Evolutionary conservation across 2,113 vertebrate species (phyloP), one percentile per base, ranked within the genome.

Genomic region (Aptenodytes forsteri): DNA sequence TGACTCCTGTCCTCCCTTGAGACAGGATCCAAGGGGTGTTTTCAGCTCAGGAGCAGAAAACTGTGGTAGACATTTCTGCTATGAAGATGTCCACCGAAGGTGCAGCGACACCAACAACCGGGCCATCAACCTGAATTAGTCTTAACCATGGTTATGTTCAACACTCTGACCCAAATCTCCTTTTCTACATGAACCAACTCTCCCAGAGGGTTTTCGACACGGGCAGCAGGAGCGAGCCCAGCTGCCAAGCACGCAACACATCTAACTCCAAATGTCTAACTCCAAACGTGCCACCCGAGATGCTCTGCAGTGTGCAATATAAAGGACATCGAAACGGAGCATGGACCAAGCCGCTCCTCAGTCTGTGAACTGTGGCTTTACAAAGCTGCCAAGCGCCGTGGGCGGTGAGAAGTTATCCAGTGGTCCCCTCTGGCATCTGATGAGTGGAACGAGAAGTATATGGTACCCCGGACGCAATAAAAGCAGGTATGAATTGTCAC

Each of bases 301-400:
- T 2, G 1, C 61, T 73, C 49, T 27, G 29, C 0, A 0, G 11
- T 2, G 6, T 15, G 65, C 5, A 1, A 26, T 10, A 76, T 3
- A 12, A 66, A 78, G 34, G 3, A 32, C 16, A 4, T 7, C 1
- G 0, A 83, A 34, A 73, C 0, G 1, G 64, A 81, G 42, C 42
- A 40, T 9, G 25, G n/a, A 88, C 55, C 38, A 27, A 78, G 55
- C 7, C 0, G 0, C 36, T 66, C 54, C 38, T 49, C 1, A 0
- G 16, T 40, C 50, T 62, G 16, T 2, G 7, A 81, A 29, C 20
- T 1, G 2, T 1, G 6, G 62, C 26, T 94, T 81, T 26, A 56
- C n/a, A 56, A 70, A 92, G 79, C 67, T 88, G 55, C 36, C 52
- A 55, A 78, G 21, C 20, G 64, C 64, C 0, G 0, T 1, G 3